A percentile compares a stretch with the other conserved stretches of the same genome.
phyloP scores from a whole-genome alignment of 2,797 vertebrate genomes.

The Hirundo rustica region DNA sequence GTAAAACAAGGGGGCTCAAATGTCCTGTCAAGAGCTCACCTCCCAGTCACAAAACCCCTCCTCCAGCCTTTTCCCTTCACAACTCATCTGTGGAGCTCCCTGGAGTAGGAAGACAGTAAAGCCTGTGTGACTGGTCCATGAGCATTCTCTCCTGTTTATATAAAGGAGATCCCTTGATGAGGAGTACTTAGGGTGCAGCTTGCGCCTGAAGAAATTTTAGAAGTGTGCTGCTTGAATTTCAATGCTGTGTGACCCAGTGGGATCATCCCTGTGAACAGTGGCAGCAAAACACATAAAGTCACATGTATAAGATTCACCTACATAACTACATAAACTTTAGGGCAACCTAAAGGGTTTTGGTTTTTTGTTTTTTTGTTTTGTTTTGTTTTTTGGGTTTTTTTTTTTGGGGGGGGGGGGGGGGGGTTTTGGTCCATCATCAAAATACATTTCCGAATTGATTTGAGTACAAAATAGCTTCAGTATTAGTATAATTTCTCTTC shows the following conservation, averaged over 20 bases:
- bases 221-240: background rate
- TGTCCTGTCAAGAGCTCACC: background rate
- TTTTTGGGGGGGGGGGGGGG: too few species aligned
- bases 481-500: background rate
- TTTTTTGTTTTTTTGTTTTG: background rate
- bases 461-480: background rate
- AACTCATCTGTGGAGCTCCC: background rate
- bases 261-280: background rate
- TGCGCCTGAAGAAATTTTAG: background rate
- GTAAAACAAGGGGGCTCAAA: background rate
- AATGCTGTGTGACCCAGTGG: rapidly evolving
- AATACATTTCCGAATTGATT: background rate
- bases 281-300: background rate
- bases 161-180: background rate
- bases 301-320: background rate
- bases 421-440: rapidly evolving
- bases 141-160: background rate
- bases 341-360: background rate
- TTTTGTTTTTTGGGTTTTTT: too few species aligned
- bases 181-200: background rate
- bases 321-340: background rate
- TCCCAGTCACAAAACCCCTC: background rate
- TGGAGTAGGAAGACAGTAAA: background rate
- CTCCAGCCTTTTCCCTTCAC: background rate
- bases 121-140: background rate